A percentile compares a stretch with the other conserved stretches of the same genome.
phyloP scores from a whole-genome alignment of 1,140 invertebrate species.

The Dinoponera quadriceps region DNA sequence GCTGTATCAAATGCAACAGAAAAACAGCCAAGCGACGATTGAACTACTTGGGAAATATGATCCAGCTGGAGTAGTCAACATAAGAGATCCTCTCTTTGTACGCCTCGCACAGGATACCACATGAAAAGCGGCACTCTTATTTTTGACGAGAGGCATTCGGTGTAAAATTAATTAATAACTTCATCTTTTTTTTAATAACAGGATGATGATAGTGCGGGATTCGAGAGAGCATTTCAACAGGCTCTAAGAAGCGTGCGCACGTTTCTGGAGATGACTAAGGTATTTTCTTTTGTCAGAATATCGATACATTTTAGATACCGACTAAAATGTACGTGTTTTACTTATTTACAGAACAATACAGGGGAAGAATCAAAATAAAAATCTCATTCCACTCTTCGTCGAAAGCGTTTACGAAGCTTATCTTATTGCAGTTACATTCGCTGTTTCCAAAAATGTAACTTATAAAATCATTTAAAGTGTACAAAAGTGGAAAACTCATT shows the following conservation, averaged over 20 bases:
- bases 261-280: constrained; percentile 87
- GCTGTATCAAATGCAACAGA: constrained; percentile 88
- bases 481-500: constrained; percentile 74
- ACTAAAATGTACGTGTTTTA: neutral
- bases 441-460: no score
- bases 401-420: no score
- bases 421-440: no score
- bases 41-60: constrained; percentile 93
- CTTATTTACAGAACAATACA: no score
- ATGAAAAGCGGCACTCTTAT: neutral
- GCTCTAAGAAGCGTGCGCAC: constrained; percentile 88
- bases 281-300: constrained; percentile 7
- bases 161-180: constrained; percentile 6
- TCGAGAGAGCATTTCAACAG: constrained; percentile 91
- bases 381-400: no score
- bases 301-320: neutral
- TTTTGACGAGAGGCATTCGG: constrained; percentile 5
- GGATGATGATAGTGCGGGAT: constrained; percentile 88
- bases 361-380: no score
- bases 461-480: no score
- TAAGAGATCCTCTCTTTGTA: constrained; percentile 96
- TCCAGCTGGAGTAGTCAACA: constrained; percentile 91
- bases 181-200: constrained; percentile 76
- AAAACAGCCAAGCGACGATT: constrained; percentile 89
- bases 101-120: constrained; percentile 71